These are phyloP conservation scores for Catostomus latipinnis DNA, from an alignment of 2,797 vertebrate species.

Conservation along the genomic window DNA sequence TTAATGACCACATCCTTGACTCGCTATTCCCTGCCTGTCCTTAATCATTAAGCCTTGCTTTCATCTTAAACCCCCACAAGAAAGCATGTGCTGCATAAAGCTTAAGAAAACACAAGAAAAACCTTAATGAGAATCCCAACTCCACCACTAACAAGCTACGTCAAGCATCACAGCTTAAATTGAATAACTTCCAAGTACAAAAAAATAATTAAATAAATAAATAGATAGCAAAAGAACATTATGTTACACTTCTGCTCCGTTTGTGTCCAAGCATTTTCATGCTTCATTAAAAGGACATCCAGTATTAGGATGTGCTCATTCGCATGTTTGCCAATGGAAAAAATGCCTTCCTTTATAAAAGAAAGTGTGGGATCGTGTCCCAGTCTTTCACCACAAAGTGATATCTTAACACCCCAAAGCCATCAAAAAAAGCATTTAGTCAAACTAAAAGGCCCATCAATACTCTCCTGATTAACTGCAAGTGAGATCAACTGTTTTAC, in stretches of 20 bases:
- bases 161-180: neutral
- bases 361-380: neutral
- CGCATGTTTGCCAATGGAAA: neutral
- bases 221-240: slow-evolving; percentile 7
- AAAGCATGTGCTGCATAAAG: slow-evolving; percentile 71
- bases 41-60: slow-evolving; percentile 79
- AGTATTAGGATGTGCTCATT: neutral
- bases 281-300: slow-evolving; percentile 57
- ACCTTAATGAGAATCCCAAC: slow-evolving; percentile 70
- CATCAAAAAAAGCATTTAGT: slow-evolving; percentile 22
- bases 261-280: slow-evolving; percentile 65
- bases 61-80: slow-evolving; percentile 72
- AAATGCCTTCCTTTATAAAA: neutral
- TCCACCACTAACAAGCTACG: slow-evolving; percentile 63
- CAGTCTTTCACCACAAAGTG: neutral
- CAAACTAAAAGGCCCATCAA: neutral
- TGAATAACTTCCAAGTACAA: slow-evolving; percentile 47
- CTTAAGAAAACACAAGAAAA: slow-evolving; percentile 70
- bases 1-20: slow-evolving; percentile 83
- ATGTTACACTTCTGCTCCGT: neutral
- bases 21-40: slow-evolving; percentile 67
- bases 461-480: neutral
- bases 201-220: neutral
- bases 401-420: neutral
- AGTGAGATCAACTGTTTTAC: slow-evolving; percentile 1